These are phyloP conservation scores for Bursaphelenchus okinawaensis DNA, from an alignment of 2,888 invertebrate genomes.

Conservation along the genomic window DNA sequence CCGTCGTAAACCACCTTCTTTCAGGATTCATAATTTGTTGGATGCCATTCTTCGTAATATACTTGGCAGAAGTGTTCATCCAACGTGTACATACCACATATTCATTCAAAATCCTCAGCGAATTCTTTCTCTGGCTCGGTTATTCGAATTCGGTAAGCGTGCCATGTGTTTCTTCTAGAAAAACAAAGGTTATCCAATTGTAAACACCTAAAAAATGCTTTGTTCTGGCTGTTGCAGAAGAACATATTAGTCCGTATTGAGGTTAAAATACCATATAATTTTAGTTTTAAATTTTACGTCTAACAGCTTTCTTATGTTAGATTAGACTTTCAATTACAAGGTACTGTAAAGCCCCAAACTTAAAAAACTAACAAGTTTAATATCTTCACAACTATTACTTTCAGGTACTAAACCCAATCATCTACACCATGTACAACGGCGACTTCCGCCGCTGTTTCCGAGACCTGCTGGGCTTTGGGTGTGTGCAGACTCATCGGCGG, in stretches of 20 bases:
- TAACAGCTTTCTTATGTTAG: too few species aligned
- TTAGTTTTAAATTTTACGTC: too few species aligned
- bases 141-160: constrained; percentile 58
- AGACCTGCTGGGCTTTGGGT: constrained; percentile 56
- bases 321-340: too few species aligned
- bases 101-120: constrained; percentile 41
- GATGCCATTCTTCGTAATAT: constrained; percentile 59
- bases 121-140: constrained; percentile 59
- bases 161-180: too few species aligned
- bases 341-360: too few species aligned
- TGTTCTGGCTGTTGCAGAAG: too few species aligned
- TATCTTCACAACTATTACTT: too few species aligned
- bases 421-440: constrained; percentile 57
- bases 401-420: constrained; percentile 56
- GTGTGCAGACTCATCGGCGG: constrained; percentile 52
- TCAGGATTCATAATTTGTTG: constrained; percentile 59
- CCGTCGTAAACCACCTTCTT: not conserved
- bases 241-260: too few species aligned
- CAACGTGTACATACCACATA: constrained; percentile 27
- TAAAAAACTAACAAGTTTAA: too few species aligned
- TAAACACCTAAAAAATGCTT: not conserved
- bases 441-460: constrained; percentile 58
- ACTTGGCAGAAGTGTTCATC: constrained; percentile 55
- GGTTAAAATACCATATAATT: too few species aligned
- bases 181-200: not conserved